These are phyloP conservation scores for Amyelois transitella DNA, from an alignment of 1,140 invertebrate genomes.

Conservation along the genomic window DNA sequence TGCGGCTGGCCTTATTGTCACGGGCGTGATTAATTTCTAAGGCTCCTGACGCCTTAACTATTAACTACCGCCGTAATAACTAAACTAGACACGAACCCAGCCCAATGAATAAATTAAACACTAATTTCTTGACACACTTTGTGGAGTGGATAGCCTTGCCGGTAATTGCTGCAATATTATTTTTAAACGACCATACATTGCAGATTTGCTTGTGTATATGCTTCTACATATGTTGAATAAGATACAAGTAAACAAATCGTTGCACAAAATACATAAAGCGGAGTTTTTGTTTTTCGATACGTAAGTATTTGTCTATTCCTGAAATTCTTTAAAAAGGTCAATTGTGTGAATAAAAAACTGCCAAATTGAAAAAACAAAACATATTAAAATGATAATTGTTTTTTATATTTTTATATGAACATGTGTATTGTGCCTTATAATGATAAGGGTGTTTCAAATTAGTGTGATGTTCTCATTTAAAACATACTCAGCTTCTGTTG, in stretches of 20 bases:
- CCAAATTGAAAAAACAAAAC: no score
- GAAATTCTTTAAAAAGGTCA: no score
- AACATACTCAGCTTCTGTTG: neutral
- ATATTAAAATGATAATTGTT: no score
- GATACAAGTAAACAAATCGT: no score
- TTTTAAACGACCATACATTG: constrained; percentile 17
- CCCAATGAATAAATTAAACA: constrained; percentile 68
- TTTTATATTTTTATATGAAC: no score
- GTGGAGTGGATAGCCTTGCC: constrained; percentile 58
- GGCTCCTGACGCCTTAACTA: constrained; percentile 32
- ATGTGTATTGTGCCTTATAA: neutral
- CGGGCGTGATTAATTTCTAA: constrained; percentile 44
- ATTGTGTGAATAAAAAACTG: no score
- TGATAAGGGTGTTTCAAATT: neutral
- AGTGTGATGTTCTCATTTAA: neutral
- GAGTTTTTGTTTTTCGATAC: no score
- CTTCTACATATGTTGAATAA: neutral
- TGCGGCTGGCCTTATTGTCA: constrained; percentile 23
- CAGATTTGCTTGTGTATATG: neutral
- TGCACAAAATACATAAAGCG: no score
- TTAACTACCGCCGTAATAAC: constrained; percentile 46
- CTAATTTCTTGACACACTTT: constrained; percentile 70
- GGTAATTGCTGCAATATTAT: constrained; percentile 53
- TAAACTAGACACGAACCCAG: constrained; percentile 53
- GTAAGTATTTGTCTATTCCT: no score